These are phyloP conservation scores for Noturus placidus DNA, from an alignment of 2,113 vertebrate species.

Conservation along the genomic window DNA sequence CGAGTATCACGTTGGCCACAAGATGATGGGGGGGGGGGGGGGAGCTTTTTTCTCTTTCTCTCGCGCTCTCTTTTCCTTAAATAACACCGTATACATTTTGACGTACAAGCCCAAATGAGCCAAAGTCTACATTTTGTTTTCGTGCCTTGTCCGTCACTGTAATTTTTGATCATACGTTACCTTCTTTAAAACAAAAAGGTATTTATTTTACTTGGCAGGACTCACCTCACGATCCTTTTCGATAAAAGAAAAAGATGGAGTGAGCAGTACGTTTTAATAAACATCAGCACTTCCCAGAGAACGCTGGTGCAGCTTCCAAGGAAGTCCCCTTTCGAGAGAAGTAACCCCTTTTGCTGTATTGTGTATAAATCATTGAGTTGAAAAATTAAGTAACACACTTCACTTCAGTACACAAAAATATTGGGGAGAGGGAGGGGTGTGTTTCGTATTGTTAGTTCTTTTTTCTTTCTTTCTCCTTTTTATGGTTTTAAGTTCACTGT, in stretches of 20 bases:
- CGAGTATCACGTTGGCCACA: constrained; percentile 53
- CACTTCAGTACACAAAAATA: neutral
- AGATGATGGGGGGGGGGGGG: constrained; percentile 55
- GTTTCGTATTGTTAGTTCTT: neutral
- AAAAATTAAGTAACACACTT: neutral
- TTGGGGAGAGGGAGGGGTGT: too few relatives aligned
- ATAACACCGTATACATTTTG: constrained; percentile 23
- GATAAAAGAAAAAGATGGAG: constrained; percentile 60
- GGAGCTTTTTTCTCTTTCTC: constrained; percentile 47
- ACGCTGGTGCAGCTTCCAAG: constrained; percentile 33
- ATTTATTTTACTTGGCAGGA: constrained; percentile 68
- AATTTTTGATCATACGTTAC: constrained; percentile 67
- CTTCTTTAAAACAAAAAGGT: constrained; percentile 61
- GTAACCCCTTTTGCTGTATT: constrained; percentile 39
- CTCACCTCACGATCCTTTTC: constrained; percentile 65
- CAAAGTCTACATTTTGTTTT: constrained; percentile 28
- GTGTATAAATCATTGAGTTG: constrained; percentile 55
- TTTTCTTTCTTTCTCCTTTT: too few relatives aligned
- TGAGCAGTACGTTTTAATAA: constrained; percentile 52
- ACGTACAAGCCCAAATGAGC: constrained; percentile 38
- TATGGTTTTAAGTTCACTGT: neutral
- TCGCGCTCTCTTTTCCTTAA: neutral
- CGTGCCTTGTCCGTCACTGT: constrained; percentile 24
- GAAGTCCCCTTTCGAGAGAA: constrained; percentile 24
- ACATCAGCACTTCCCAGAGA: constrained; percentile 56